These are phyloP conservation scores for Sturnus vulgaris DNA, from an alignment of 2,113 vertebrate genomes.

Conservation along the genomic window DNA sequence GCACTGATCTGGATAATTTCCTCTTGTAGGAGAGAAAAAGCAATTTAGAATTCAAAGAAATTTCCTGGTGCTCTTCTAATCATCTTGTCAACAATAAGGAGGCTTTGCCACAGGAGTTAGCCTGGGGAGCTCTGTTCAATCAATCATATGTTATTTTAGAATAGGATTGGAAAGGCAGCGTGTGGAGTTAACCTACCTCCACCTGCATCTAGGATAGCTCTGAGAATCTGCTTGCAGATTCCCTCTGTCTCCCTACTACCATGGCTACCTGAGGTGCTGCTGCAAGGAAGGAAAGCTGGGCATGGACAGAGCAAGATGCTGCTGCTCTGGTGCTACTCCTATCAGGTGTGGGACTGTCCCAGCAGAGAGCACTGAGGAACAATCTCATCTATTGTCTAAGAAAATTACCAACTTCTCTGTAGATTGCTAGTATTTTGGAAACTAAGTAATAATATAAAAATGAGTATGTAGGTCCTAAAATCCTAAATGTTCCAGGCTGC, in stretches of 20 bases:
- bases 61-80: neutral
- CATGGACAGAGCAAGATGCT: neutral
- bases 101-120: neutral
- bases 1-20: neutral
- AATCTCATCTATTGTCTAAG: neutral
- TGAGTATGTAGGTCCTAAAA: neutral
- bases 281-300: neutral
- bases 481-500: neutral
- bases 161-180: neutral
- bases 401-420: neutral
- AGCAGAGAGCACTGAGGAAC: neutral
- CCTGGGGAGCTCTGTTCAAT: neutral
- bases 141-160: neutral
- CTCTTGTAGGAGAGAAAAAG: neutral
- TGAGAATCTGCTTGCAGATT: neutral
- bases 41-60: neutral
- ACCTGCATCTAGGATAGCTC: neutral
- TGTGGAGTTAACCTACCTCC: neutral
- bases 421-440: neutral
- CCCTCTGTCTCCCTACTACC: neutral
- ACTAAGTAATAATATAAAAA: neutral
- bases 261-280: neutral
- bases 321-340: neutral
- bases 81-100: neutral
- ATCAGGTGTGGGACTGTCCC: neutral